A percentile compares a stretch with the other conserved stretches of the same genome.
phyloP scores from a whole-genome alignment of 2,113 vertebrate species.

The Neoarius graeffei region DNA sequence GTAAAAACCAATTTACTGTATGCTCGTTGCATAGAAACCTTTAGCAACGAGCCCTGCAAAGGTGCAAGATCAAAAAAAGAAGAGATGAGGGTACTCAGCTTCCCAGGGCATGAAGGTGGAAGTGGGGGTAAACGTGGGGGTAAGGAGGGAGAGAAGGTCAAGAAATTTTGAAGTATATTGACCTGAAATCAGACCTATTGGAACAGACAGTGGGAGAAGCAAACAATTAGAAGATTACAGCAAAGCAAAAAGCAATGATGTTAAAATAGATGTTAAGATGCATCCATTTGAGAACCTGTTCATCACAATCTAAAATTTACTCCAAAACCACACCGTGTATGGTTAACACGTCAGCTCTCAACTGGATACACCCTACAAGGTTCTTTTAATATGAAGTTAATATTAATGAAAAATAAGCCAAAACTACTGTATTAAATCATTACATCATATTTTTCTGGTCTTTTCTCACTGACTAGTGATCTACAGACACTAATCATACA shows the following conservation, averaged over 20 bases:
- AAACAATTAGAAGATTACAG: slow-evolving; percentile 56
- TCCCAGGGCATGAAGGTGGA: slow-evolving; percentile 55
- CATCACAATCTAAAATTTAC: neutral
- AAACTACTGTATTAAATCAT: neutral
- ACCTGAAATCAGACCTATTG: slow-evolving; percentile 65
- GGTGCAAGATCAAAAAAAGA: slow-evolving; percentile 35
- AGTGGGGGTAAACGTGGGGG: slow-evolving; percentile 56
- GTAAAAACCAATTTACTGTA: neutral
- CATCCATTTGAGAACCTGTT: slow-evolving; percentile 8
- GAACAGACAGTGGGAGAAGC: slow-evolving; percentile 57
- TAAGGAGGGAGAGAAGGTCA: slow-evolving; percentile 56
- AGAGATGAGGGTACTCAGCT: slow-evolving; percentile 64
- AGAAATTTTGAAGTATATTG: slow-evolving; percentile 64
- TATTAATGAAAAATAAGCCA: slow-evolving; percentile 10
- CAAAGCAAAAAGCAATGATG: slow-evolving; percentile 53
- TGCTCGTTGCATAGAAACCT: slow-evolving; percentile 9
- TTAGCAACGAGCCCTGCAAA: slow-evolving; percentile 42
- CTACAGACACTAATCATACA: neutral
- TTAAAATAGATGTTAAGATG: slow-evolving; percentile 30
- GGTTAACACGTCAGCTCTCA: neutral
- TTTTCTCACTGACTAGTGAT: neutral
- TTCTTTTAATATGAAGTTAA: neutral
- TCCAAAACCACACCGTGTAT: neutral
- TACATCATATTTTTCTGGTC: neutral
- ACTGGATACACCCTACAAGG: slow-evolving; percentile 14